Conservation (phyloP, 2,888 invertebrate genomes). For the Mythimna loreyi region DNA sequence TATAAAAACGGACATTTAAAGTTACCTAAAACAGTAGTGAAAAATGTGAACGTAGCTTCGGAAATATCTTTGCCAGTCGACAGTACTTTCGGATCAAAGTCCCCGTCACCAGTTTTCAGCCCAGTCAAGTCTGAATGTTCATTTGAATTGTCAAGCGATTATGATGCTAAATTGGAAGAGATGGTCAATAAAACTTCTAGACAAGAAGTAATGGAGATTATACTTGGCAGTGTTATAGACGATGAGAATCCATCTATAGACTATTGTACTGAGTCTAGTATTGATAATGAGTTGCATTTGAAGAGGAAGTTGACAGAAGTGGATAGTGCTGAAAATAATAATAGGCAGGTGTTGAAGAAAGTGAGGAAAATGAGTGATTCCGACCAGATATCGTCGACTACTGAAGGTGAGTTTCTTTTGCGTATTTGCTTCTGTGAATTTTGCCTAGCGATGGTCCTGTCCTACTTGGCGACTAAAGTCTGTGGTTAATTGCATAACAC, state of each 20-base stretch:
- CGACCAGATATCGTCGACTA: constrained; percentile 86
- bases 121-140: constrained; percentile 87
- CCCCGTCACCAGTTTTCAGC: constrained; percentile 74
- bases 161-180: constrained; percentile 85
- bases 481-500: too few species aligned
- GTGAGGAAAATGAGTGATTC: constrained; percentile 83
- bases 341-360: constrained; percentile 80
- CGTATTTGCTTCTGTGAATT: background rate
- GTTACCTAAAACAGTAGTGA: constrained; percentile 75
- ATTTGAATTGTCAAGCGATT: constrained; percentile 84
- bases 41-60: constrained; percentile 75
- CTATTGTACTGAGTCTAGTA: constrained; percentile 79
- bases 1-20: constrained; percentile 82
- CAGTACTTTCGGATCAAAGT: constrained; percentile 47
- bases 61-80: constrained; percentile 82
- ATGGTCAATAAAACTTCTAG: constrained; percentile 86
- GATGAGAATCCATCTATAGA: constrained; percentile 84
- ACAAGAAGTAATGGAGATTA: constrained; percentile 89
- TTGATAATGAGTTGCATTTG: constrained; percentile 72
- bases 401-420: constrained; percentile 77
- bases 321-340: constrained; percentile 81
- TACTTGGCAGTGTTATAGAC: constrained; percentile 82
- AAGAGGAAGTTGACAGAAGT: constrained; percentile 80
- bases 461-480: too few species aligned
- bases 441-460: background rate